A percentile compares a stretch with the other conserved stretches of the same genome.
Conservation (phyloP, 2,113 vertebrate species). For the Calonectris borealis region DNA sequence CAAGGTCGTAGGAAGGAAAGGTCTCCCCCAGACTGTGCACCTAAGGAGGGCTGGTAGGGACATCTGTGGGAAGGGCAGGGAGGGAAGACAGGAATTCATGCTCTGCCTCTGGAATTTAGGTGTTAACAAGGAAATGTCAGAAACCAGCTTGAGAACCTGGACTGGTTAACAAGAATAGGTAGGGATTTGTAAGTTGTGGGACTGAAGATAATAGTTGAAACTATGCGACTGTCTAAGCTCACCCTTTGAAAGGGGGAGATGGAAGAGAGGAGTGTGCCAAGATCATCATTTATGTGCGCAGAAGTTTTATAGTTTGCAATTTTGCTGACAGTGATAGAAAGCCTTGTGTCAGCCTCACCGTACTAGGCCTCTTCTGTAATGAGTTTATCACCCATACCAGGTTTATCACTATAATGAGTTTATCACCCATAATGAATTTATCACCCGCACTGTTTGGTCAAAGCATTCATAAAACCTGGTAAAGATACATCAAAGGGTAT, state of each 20-base stretch:
- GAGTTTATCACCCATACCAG: conserved; percentile 29
- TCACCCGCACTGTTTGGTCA: conserved; percentile 29
- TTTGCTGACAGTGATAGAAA: conserved; percentile 60
- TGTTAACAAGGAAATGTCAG: not conserved
- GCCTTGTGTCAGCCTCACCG: not conserved
- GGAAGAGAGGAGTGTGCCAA: conserved; percentile 1
- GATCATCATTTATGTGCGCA: not conserved
- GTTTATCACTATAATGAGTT: conserved; percentile 55
- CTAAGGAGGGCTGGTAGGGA: not conserved
- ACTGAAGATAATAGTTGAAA: not conserved
- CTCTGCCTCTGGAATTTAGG: not conserved
- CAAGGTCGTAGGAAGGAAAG: not conserved
- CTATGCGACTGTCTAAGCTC: not conserved
- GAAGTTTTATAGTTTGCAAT: conserved; percentile 41
- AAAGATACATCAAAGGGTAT: conserved; percentile 24
- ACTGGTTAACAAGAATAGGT: not conserved
- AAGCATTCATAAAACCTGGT: conserved; percentile 47
- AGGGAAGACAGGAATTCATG: not conserved
- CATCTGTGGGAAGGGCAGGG: not conserved
- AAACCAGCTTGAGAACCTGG: not conserved
- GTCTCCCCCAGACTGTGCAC: not conserved
- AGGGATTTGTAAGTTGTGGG: not conserved
- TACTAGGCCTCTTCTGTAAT: conserved; percentile 14
- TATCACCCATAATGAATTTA: conserved; percentile 59
- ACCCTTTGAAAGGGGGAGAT: not conserved